Conservation (phyloP, 2,113 vertebrate species). For the Dasyornis broadbenti region DNA sequence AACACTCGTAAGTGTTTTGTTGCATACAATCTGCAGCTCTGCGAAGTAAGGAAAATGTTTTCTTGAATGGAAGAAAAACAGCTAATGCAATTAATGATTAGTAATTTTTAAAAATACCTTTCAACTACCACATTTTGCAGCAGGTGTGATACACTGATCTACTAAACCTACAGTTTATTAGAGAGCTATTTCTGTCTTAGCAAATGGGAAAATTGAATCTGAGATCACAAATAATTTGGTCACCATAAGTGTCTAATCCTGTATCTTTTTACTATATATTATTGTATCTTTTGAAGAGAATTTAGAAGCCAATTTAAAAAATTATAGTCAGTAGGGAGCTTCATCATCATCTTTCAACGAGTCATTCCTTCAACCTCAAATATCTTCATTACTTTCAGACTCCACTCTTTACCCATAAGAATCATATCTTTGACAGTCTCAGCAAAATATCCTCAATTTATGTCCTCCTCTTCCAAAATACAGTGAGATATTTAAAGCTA, state of each 20-base stretch:
- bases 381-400: not conserved
- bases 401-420: not conserved
- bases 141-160: not conserved
- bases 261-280: not conserved
- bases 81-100: not conserved
- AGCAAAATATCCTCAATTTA: not conserved
- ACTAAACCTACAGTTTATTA: not conserved
- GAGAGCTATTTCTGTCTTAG: not conserved
- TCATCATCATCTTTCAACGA: not conserved
- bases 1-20: constrained; percentile 95
- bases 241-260: not conserved
- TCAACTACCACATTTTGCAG: not conserved
- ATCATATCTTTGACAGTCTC: not conserved
- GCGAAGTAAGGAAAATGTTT: not conserved
- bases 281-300: not conserved
- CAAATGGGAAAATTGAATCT: not conserved
- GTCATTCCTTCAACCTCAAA: not conserved
- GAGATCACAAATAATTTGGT: not conserved
- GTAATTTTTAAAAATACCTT: not conserved
- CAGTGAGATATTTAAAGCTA: not conserved
- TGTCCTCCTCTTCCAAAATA: not conserved
- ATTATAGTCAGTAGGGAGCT: not conserved
- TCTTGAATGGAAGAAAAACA: not conserved
- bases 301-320: not conserved
- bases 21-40: constrained; percentile 91